Evolutionary conservation across 2,113 vertebrate species (phyloP), one percentile per base, ranked within the genome.

Genomic region (Syngnathus floridae): DNA sequence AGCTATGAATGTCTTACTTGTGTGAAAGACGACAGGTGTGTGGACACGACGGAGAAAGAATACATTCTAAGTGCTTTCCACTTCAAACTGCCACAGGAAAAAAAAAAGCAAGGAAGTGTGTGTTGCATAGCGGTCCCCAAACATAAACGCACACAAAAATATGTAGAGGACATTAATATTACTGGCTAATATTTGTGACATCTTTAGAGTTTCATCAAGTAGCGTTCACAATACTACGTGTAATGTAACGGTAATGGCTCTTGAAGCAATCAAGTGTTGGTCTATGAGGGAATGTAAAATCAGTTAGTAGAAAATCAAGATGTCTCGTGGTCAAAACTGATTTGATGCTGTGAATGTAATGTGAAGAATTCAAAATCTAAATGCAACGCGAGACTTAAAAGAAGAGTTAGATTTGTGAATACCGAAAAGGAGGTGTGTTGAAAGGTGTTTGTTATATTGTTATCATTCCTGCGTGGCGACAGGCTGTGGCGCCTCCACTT

Each of bases 51-150:
- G 67, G 71, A 66, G 56, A 61, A 69, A 35, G 26, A 56, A 56
- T 80, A 85, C 80, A 82, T 84, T 86, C 76, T 71, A 76, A 84
- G 86, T 78, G 77, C 81, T 83, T 16, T 76, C 82, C 64, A 76
- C 67, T 73, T 76, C 69, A 80, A 64, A 79, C 74, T 62, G 73
- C 67, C 64, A 78, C 74, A 82, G 38, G n/a, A n/a, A 79, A 79
- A 55, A 35, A 67, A 35, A 66, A 88, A 79, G 67, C 37, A 66
- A 81, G 76, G 69, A 83, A 72, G 66, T 64, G 62, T 75, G 78
- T 67, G 70, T 88, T 91, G 89, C 90, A 90, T 91, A 91, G 87
- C 83, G 74, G 70, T 78, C 72, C 62, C 70, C 60, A 5, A 82
- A 79, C 84, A 85, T 85, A 86, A 76, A 76, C 43, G 26, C 38